These are phyloP conservation scores for Formica exsecta DNA, from an alignment of 1,140 invertebrate genomes.

Conservation along the genomic window DNA sequence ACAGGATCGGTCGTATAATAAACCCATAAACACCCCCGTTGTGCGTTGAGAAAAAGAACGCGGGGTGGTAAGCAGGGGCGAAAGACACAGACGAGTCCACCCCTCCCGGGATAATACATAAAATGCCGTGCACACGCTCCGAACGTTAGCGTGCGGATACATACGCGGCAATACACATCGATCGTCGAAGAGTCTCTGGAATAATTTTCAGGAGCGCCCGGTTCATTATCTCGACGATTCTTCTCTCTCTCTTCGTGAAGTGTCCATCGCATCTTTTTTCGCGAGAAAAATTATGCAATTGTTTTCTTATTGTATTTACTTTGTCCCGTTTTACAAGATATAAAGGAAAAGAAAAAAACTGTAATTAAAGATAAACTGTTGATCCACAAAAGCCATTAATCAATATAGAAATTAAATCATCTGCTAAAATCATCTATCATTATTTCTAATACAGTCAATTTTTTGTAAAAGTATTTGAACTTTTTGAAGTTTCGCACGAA, in stretches of 20 bases:
- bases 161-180: slow-evolving; percentile 47
- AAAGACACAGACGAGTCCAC: slow-evolving; percentile 70
- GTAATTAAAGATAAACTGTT: not conserved
- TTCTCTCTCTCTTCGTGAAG: not conserved
- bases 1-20: slow-evolving; percentile 84
- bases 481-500: not conserved
- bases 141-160: slow-evolving; percentile 46
- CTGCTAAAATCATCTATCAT: not conserved
- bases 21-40: slow-evolving; percentile 86
- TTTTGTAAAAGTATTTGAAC: not conserved
- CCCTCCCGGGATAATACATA: slow-evolving; percentile 77
- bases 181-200: slow-evolving; percentile 56
- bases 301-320: not conserved
- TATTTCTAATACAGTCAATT: not conserved
- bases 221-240: slow-evolving; percentile 5
- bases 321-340: not conserved
- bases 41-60: slow-evolving; percentile 38
- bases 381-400: not conserved
- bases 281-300: not conserved
- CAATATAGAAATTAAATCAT: not conserved
- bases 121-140: slow-evolving; percentile 78
- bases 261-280: not conserved
- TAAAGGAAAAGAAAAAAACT: not conserved
- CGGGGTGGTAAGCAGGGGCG: slow-evolving; percentile 53
- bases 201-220: slow-evolving; percentile 70